These are phyloP conservation scores for Globodera rostochiensis DNA, from an alignment of 1,140 invertebrate genomes.

Conservation along the genomic window DNA sequence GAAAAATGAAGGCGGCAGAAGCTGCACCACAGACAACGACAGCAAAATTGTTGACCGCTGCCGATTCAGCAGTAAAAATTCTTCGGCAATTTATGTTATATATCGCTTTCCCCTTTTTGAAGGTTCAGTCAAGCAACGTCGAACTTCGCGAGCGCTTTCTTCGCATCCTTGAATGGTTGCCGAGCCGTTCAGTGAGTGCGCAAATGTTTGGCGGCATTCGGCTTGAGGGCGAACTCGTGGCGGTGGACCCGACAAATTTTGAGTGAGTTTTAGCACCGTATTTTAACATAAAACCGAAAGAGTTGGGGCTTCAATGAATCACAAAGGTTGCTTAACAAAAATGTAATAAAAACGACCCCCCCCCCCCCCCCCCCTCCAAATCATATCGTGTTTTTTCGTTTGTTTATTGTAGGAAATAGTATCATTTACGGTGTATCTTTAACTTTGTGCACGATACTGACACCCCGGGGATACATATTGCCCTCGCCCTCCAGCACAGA, in stretches of 20 bases:
- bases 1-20: not conserved
- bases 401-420: too few relatives aligned
- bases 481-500: too few relatives aligned
- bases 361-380: too few relatives aligned
- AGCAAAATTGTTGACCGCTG: not conserved
- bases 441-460: too few relatives aligned
- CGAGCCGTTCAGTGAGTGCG: not conserved
- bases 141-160: constrained; percentile 23
- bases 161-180: constrained; percentile 3
- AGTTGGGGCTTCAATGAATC: too few relatives aligned
- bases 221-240: constrained; percentile 3
- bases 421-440: too few relatives aligned
- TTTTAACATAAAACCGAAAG: too few relatives aligned
- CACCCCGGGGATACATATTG: too few relatives aligned
- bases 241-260: constrained; percentile 11
- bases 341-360: too few relatives aligned
- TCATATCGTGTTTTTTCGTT: too few relatives aligned
- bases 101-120: not conserved
- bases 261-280: not conserved
- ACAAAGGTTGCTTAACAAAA: too few relatives aligned
- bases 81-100: not conserved
- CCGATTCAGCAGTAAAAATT: not conserved
- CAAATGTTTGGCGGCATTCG: constrained; percentile 16
- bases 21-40: not conserved
- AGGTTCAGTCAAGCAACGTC: not conserved